Evolutionary conservation across 2,797 vertebrate species (phyloP), one percentile per base, ranked within the genome.

Genomic region (Karalla daura): DNA sequence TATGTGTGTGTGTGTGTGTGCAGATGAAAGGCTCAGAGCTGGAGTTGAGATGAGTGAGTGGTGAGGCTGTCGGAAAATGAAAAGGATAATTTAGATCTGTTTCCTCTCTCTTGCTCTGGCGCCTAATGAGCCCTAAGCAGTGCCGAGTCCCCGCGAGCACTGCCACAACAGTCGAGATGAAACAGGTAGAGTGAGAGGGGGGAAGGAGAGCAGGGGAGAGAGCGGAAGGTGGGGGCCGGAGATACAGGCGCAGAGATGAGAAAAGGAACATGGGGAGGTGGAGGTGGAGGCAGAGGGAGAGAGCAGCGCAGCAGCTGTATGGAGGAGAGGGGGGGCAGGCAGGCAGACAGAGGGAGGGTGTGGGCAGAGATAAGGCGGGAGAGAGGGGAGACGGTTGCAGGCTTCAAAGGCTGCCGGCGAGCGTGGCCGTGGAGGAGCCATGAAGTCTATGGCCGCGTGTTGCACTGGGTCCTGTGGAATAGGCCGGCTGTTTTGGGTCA

Each of bases 121-220:
- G 50, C 77, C 81, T 91, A 92, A 91, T 91, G 90, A 91, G 87
- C 85, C 82, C 89, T 90, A 90, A 92, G 87, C 85, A 92, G 75
- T 74, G 85, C 85, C 0, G 87, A 85, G 86, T 81, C 79, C 78
- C 82, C 4, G 70, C 60, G 39, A 86, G 86, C 76, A 61, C 76
- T 83, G 79, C 84, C 86, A 74, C 86, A 81, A 66, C 67, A 76
- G 86, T 74, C 45, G 52, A 87, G 88, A 91, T 90, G 87, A 92
- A 91, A 90, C 86, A 85, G 87, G 90, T 87, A 89, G 82, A 65
- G 61, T 55, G 67, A 68, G 74, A 23, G 20, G 51, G 24, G 39
- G 62, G 58, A 27, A 58, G 49, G 14, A 7, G 43, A 5, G n/a
- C n/a, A n/a, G n/a, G n/a, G 43, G 43, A 14, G 43, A 12, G 18